phyloP scores from a whole-genome alignment of 2,113 vertebrate species.

The Oplegnathus fasciatus region DNA sequence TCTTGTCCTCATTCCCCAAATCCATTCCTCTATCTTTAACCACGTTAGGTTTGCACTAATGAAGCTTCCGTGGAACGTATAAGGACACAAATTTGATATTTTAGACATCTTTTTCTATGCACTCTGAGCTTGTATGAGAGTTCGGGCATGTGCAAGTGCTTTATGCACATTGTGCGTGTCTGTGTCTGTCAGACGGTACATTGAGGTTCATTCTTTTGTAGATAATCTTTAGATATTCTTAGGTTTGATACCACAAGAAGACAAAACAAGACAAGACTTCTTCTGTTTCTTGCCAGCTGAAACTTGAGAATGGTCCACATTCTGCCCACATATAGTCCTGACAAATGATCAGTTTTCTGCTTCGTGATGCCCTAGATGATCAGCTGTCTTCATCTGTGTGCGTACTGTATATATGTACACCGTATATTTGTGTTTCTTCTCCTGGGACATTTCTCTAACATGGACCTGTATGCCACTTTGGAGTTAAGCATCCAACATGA shows the following conservation, averaged over 20 bases:
- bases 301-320: background rate
- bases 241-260: background rate
- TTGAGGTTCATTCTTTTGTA: background rate
- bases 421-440: constrained; percentile 9
- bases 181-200: background rate
- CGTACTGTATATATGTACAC: too few species aligned
- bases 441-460: background rate
- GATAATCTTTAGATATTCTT: background rate
- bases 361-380: background rate
- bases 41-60: constrained; percentile 35
- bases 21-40: constrained; percentile 42
- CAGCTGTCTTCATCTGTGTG: background rate
- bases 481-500: constrained; percentile 30
- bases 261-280: too few species aligned
- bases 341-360: background rate
- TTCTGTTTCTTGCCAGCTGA: background rate
- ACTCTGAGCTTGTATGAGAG: background rate
- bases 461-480: constrained; percentile 33
- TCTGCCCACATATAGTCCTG: background rate
- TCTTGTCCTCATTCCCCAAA: constrained; percentile 34
- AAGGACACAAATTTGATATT: constrained; percentile 13
- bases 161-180: constrained; percentile 13
- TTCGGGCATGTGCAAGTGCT: constrained; percentile 11
- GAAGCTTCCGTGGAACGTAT: constrained; percentile 24
- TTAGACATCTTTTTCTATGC: background rate